Evolutionary conservation across 1,140 invertebrate genomes (phyloP).

Genomic region (Asbolus verrucosus): DNA sequence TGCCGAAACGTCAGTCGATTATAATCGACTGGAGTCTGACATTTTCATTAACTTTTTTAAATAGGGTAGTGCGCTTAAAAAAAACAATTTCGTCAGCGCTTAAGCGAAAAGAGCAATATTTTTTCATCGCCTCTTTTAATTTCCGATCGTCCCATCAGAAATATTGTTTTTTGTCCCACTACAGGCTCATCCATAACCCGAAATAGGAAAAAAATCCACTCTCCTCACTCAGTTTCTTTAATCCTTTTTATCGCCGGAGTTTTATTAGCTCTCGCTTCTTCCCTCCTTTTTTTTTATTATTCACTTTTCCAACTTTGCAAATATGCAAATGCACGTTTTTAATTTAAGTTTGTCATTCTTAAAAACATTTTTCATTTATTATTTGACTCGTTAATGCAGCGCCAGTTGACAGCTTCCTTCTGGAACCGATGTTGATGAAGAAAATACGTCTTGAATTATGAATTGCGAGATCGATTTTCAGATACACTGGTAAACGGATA

Average conservation of each 20-base stretch:
- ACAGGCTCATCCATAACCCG: too few relatives aligned
- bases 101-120: conserved; percentile 33
- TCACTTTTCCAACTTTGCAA: conserved; percentile 2
- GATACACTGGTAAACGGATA: too few relatives aligned
- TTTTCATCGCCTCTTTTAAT: conserved; percentile 36
- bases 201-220: too few relatives aligned
- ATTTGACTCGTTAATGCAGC: conserved; percentile 9
- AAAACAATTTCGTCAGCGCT: conserved; percentile 18
- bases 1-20: background rate
- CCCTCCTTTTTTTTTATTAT: conserved; percentile 3
- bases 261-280: conserved; percentile 7
- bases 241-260: conserved; percentile 12
- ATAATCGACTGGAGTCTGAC: conserved; percentile 23
- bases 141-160: conserved; percentile 22
- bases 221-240: background rate
- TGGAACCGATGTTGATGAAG: too few relatives aligned
- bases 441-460: too few relatives aligned
- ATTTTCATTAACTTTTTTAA: conserved; percentile 43
- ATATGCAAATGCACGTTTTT: conserved; percentile 35
- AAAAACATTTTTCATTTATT: conserved; percentile 34
- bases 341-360: conserved; percentile 37
- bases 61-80: conserved; percentile 1
- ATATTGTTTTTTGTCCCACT: conserved; percentile 3
- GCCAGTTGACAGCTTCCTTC: conserved; percentile 17
- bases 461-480: conserved; percentile 12